Base-by-base conservation (phyloP, 1,140 invertebrate genomes). In the Sarcophaga bullata region DNA sequence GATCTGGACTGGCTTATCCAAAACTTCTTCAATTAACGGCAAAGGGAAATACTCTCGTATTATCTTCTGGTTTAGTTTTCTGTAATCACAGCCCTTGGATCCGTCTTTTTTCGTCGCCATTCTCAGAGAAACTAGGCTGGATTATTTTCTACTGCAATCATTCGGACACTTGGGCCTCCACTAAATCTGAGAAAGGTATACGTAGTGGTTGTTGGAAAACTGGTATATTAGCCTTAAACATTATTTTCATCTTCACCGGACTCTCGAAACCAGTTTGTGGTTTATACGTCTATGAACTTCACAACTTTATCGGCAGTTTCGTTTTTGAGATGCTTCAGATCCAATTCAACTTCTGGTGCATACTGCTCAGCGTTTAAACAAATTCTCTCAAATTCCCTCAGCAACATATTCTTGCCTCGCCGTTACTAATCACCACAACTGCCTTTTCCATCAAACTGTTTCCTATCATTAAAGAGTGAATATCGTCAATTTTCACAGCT, bases 1-100 rank as follows among this genome's bases (percentile, higher is more conserved):
- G 54, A 83, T 89, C 87, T 0, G 88, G 19, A 11, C 47, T 84
- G 82, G 47, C 10, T 83, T 52, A 37, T 89, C 86, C 5, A 90
- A 58, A 17, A 84, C 72, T 9, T 73, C 72, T 8, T 19, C 72
- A 3, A 76, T 47, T 15, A n/a, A 15, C 37, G 47, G 75, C 76
- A 86, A 82, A 6, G 87, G 86, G 82, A 84, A 90, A 72, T 48
- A 10, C 3, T 72, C 68, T 73, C 72, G 72, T 46, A 73, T 25
- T 11, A 73, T 8, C 7, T 19, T 73, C 72, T 73, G 17, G 17
- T 73, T 10, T 7, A 25, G 15, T 46, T 46, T 25, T 73, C 25
- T 37, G 25, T 37, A 37, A 37, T 37, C 25, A 4, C 25, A 37
- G 25, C 25, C n/a, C 17, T 73, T 73, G 10, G 72, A 19, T 17